Base-by-base conservation (phyloP, 2,888 invertebrate species). In the Penaeus monodon region DNA sequence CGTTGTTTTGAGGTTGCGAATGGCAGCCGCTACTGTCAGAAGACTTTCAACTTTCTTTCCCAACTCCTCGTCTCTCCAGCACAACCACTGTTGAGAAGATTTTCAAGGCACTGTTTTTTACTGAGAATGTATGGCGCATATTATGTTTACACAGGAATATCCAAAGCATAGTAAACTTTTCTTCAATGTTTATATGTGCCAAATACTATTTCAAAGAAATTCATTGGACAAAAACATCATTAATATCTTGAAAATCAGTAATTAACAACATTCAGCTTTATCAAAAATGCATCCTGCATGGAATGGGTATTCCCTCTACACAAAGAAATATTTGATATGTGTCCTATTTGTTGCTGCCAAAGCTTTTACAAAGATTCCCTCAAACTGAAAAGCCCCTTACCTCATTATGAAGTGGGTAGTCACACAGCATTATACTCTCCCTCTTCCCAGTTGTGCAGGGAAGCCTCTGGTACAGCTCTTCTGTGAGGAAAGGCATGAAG, bases 401-500 rank as follows among this genome's bases (percentile, higher is more conserved):
- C 84, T 88, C 80, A 29, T 81, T 33, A 17, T 82, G 74, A 27
- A n/a, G 49, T 6, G 90, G 90, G 57, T 85, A 88, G 8, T 63
- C 49, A 64, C 84, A 84, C 78, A 84, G 33, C 73, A 87, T 81
- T 24, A 90, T 81, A 63, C 88, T 88, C 65, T 83, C 74, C 29
- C 27, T 44, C 57, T 79, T 87, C 12, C 64, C 20, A 0, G 22
- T 8, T 24, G 44, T 29, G 20, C 68, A 70, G 0, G 90, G 90
- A 49, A 90, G 70, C 49, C 85, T 63, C 70, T 86, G 87, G 74
- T 90, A 90, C 33, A 90, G 81, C 82, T 90, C 90, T 73, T 90
- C 90, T 2, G 87, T 84, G 38, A 90, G 38, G 81, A 78, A 88
- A 8, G 90, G 90, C 88, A 90, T 90, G 73, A 90, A 88, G 8